Percentiles rank a stretch among this genome's conserved stretches.
phyloP scores from a whole-genome alignment of 2,797 vertebrate genomes.

The Mormyrus proboscirostris region DNA sequence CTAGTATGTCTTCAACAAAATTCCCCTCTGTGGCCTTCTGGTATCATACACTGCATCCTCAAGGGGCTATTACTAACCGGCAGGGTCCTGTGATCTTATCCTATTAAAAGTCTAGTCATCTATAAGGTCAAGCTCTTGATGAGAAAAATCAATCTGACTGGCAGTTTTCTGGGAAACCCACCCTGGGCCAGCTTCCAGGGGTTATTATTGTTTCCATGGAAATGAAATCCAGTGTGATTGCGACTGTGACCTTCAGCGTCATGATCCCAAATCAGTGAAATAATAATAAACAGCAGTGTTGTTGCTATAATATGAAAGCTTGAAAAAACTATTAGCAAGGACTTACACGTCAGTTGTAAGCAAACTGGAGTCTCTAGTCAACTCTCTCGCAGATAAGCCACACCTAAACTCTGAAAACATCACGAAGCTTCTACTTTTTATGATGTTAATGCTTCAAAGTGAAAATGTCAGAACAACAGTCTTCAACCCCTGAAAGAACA shows the following conservation, averaged over 20 bases:
- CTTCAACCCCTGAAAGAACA: background rate
- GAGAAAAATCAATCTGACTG: background rate
- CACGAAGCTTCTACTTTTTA: background rate
- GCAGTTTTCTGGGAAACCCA: background rate
- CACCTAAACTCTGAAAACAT: background rate
- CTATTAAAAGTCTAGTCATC: background rate
- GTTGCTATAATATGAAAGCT: background rate
- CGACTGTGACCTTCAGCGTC: background rate
- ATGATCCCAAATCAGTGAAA: background rate
- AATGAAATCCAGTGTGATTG: background rate
- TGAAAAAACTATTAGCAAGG: background rate
- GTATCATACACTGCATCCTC: background rate
- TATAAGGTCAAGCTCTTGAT: background rate
- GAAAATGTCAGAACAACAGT: background rate
- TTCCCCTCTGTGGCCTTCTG: background rate
- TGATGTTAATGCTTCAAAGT: background rate
- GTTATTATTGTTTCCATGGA: background rate
- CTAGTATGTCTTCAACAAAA: background rate
- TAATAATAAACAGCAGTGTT: background rate
- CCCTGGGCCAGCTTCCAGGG: background rate
- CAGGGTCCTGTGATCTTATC: conserved; percentile 4
- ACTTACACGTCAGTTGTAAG: background rate
- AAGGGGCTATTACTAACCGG: background rate
- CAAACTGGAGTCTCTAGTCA: background rate
- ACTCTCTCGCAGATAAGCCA: background rate